Evolutionary conservation across 2,113 vertebrate genomes (phyloP).

Genomic region (Psittacara wagleri): DNA sequence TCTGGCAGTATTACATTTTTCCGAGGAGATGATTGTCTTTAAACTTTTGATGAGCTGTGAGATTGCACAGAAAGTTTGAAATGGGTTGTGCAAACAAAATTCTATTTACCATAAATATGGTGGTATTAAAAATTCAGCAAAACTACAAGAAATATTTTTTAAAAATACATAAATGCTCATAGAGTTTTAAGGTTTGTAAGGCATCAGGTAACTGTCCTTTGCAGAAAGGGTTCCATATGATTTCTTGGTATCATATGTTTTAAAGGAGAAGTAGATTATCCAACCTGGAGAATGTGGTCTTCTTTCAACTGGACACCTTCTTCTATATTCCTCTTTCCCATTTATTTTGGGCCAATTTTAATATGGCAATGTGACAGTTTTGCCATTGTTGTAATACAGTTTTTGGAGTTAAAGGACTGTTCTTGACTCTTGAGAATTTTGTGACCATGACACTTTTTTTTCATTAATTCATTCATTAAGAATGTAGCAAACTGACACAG

Average conservation of each 20-base stretch:
- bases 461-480: neutral
- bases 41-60: neutral
- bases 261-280: neutral
- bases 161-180: accelerated
- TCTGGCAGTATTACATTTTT: neutral
- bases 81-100: neutral
- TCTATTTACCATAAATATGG: neutral
- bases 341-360: neutral
- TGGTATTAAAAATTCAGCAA: neutral
- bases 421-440: neutral
- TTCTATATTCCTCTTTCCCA: accelerated
- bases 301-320: neutral
- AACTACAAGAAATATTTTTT: neutral
- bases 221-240: neutral
- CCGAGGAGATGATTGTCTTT: neutral
- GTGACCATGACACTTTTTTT: neutral
- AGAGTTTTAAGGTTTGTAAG: neutral
- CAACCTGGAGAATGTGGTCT: neutral
- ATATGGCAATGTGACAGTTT: neutral
- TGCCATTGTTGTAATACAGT: neutral
- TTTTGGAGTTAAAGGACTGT: neutral
- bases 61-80: neutral
- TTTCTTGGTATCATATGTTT: neutral
- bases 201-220: neutral
- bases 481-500: neutral